phyloP scores from a whole-genome alignment of 2,888 invertebrate species.

The Apeira syringaria region DNA sequence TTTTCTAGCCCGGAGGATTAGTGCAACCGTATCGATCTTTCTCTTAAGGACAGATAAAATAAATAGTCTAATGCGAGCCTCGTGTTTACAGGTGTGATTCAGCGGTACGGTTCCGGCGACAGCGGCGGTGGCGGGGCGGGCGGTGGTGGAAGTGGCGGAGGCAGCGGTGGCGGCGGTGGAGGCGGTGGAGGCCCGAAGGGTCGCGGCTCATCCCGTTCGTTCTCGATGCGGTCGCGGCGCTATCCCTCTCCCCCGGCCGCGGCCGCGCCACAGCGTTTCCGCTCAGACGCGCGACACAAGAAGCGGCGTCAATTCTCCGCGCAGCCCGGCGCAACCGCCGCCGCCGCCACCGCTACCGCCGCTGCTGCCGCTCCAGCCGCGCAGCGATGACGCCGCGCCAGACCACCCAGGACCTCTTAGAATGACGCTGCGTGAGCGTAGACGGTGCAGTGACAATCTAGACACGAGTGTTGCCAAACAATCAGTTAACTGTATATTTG shows the following conservation, averaged over 20 bases:
- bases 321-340: conserved; percentile 38
- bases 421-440: too few species aligned
- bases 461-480: too few species aligned
- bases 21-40: too few species aligned
- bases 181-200: conserved; percentile 40
- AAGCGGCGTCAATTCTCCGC: conserved; percentile 50
- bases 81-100: conserved; percentile 72
- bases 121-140: too few species aligned
- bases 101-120: conserved; percentile 49
- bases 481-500: too few species aligned
- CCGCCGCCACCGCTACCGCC: conserved; percentile 50
- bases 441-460: too few species aligned
- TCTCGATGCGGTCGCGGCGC: conserved; percentile 46
- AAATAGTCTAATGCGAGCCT: too few species aligned
- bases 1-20: too few species aligned
- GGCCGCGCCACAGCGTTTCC: conserved; percentile 29
- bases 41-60: too few species aligned
- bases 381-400: too few species aligned
- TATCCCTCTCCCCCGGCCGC: conserved; percentile 34
- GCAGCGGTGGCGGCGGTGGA: conserved; percentile 38
- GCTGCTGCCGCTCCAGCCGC: conserved; percentile 40
- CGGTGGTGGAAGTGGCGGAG: too few species aligned
- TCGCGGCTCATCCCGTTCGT: conserved; percentile 40
- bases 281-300: conserved; percentile 40
- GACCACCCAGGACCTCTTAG: too few species aligned